These are phyloP conservation scores for Morphnarchus princeps DNA, from an alignment of 2,113 vertebrate genomes.

Conservation along the genomic window DNA sequence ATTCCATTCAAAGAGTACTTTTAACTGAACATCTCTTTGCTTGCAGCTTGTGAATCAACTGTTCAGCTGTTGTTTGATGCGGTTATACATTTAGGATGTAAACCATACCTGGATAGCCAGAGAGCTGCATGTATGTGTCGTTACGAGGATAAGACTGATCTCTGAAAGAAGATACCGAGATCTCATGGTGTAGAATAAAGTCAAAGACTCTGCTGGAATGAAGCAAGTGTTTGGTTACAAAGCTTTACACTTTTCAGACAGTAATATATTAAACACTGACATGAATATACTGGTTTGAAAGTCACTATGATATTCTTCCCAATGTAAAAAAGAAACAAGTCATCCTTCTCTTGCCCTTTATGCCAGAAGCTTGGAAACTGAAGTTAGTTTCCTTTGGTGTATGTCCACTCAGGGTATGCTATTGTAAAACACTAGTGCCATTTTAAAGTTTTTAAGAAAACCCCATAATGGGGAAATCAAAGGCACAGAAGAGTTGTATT, in stretches of 20 bases:
- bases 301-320: neutral
- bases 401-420: neutral
- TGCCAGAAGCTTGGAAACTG: neutral
- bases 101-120: slow-evolving; percentile 96
- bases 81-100: slow-evolving; percentile 94
- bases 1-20: neutral
- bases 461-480: neutral
- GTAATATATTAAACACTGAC: neutral
- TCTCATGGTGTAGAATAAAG: neutral
- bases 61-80: slow-evolving; percentile 91
- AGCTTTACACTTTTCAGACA: neutral
- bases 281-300: neutral
- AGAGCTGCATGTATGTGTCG: slow-evolving; percentile 87
- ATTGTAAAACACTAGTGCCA: neutral
- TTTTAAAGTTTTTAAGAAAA: neutral
- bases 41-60: slow-evolving; percentile 88
- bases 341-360: neutral
- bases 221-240: neutral
- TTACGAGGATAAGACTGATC: slow-evolving; percentile 85
- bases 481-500: neutral
- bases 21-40: neutral
- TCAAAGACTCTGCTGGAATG: neutral
- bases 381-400: neutral
- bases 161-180: slow-evolving; percentile 70
- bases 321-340: neutral